phyloP scores from a whole-genome alignment of 2,888 invertebrate species.

The Eupithecia subumbrata region DNA sequence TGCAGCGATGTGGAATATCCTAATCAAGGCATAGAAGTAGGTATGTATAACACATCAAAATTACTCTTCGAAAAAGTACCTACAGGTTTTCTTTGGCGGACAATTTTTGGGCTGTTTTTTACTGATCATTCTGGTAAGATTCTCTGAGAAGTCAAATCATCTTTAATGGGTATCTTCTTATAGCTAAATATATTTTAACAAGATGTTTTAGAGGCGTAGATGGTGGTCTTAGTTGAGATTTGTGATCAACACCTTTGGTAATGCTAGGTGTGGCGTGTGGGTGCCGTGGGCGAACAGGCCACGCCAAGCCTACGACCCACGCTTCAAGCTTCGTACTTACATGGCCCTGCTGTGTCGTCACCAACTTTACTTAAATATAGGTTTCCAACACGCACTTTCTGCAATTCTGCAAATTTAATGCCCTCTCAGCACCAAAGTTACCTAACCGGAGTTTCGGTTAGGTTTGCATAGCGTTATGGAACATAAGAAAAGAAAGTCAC shows the following conservation, averaged over 20 bases:
- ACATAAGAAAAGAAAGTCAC: constrained; percentile 1
- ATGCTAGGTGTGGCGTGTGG: constrained; percentile 75
- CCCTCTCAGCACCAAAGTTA: background rate
- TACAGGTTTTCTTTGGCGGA: background rate
- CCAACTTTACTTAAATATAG: constrained; percentile 24
- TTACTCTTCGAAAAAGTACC: background rate
- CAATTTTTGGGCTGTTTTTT: background rate
- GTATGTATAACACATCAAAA: background rate
- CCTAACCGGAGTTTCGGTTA: background rate
- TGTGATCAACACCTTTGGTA: constrained; percentile 65
- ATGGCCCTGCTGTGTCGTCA: constrained; percentile 8
- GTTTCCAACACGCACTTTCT: constrained; percentile 13
- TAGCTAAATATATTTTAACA: background rate
- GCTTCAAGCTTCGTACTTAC: constrained; percentile 53
- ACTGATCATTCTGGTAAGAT: background rate
- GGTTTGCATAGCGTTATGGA: background rate
- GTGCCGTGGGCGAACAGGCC: constrained; percentile 75
- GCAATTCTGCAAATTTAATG: constrained; percentile 8
- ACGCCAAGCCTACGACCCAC: constrained; percentile 58
- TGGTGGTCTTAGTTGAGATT: constrained; percentile 39
- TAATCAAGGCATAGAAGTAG: background rate
- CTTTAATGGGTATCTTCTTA: background rate
- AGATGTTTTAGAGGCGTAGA: background rate
- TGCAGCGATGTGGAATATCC: background rate
- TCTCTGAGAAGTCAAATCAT: background rate